Evolutionary conservation across 1,140 invertebrate genomes (phyloP), one percentile per base, ranked within the genome.

Genomic region (Trigoniulus corallinus): DNA sequence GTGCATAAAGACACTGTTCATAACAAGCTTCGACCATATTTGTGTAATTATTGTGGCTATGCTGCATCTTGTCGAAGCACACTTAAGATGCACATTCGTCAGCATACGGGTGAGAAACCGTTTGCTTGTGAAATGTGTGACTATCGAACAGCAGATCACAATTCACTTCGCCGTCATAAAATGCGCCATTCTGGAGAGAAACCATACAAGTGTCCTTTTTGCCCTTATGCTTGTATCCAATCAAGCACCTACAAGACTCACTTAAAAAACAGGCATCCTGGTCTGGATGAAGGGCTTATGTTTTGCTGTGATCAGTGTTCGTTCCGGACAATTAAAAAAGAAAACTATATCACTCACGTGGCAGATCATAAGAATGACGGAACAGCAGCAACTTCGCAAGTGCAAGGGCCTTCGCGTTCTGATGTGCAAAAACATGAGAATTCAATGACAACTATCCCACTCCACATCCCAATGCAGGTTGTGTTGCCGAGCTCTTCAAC

Each of bases 161-260:
- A 70, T 57, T 68, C 68, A 15, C 53, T 71, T 12, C 57, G 69
- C 21, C 59, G 67, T 22, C 69, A 71, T 55, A 62, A 62, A 43
- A 67, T 68, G 64, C 57, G 64, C 0, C 67, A 68, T 53, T 62
- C 65, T 13, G 66, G 66, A 10, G 60, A 64, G 45, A 62, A 63
- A 41, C 66, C 65, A 15, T 84, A 84, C 60, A 73, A 75, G 55
- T 85, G 82, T 59, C 73, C 73, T 39, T 73, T 77, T 56, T 85
- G 82, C 60, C 64, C 74, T 1, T 83, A 81, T 60, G 72, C 71
- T 1, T 74, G 75, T 52, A 82, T 84, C 51, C 81, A 84, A 62
- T 74, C 73, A 26, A 71, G 66, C 24, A 70, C 74, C 1, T 81
- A 80, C 59, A 79, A 82, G 57, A 68, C 64, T 71, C 73, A 75